Base-by-base conservation (phyloP, 2,888 invertebrate species). In the Drosophila quinaria region DNA sequence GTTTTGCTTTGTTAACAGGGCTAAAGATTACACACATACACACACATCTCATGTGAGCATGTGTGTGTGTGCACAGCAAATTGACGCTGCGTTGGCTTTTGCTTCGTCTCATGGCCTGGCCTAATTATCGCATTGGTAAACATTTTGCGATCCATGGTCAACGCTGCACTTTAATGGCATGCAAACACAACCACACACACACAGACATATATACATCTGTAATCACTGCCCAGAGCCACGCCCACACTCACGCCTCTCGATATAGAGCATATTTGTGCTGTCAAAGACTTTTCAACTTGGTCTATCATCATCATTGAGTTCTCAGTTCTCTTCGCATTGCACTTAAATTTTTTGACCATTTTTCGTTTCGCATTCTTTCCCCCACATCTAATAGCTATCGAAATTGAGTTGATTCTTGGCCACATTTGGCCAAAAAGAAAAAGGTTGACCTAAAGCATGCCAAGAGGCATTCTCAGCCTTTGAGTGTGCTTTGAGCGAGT, bases 91-190 rank as follows among this genome's bases (percentile, higher is more conserved):
- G 73, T 71, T 62, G 75, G 33, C 63, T 76, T 67, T 67, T 52
- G 66, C 74, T 62, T 65, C 46, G 55, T 35, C 50, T 49, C 47
- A 46, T 66, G 70, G 68, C 33, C 47, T 70, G 75, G 77, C 61
- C 83, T 88, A 84, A 84, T 84, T 84, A 88, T 74, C 78, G 83
- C 70, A 63, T 72, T 63, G 74, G 71, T 66, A 82, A 84, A 88
- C 80, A 82, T 47, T 76, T 74, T 42, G 29, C 55, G 13, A 67
- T 56, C 54, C 25, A 37, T 58, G 78, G 76, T 69, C 74, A 78
- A 59, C 49, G 61, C 46, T 46, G 62, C n/a, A 61, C 71, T 73
- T 85, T 85, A 85, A 87, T 85, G 72, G 62, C 70, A 77, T 55
- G 69, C 74, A 70, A 71, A 76, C 69, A 74, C 49, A 59, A 47